Evolutionary conservation across 2,797 vertebrate genomes (phyloP), one percentile per base, ranked within the genome.

Genomic region (Botia kubotai): DNA sequence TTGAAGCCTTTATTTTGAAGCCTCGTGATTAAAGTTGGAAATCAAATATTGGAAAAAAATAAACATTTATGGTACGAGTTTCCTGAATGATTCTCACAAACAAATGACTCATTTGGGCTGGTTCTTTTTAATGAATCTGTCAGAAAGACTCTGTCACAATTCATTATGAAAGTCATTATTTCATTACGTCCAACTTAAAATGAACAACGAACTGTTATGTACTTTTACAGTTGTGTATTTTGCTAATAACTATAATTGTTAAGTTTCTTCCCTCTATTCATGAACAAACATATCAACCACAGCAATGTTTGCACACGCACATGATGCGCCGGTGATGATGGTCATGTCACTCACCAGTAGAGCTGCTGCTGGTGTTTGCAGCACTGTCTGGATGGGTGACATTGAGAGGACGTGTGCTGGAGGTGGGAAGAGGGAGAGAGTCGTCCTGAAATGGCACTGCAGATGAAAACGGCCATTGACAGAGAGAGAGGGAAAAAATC

Each of bases 381-480:
- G 50, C 79, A 19, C 83, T 85, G 63, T 87, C 63, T 57, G 89
- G 74, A 72, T 89, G 86, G 72, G 77, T 82, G 74, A 89, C 86
- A 50, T 88, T 84, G 0, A 81, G 70, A 79, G 89, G 83, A 73
- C 78, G 81, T 82, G 84, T 86, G 11, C 85, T 83, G 53, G 82
- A 83, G 62, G 87, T 33, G 53, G 67, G 53, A 23, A n/a, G 85
- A 80, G 66, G 67, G 26, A 29, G 65, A 16, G 77, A 82, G 33
- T 48, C 71, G 60, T 88, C 87, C 4, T 87, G 90, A 73, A 88
- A 92, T 0, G 91, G 89, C 81, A 94, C 94, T 95, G 89, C 39
- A 86, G 78, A 17, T 4, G 55, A 39, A 21, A 84, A 7, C 73
- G 50, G 73, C 13, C 66, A 36, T 72, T 10, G 74, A 60, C 23